Evolutionary conservation across 2,888 invertebrate species (phyloP).

Genomic region (Tenthredo distinguenda): DNA sequence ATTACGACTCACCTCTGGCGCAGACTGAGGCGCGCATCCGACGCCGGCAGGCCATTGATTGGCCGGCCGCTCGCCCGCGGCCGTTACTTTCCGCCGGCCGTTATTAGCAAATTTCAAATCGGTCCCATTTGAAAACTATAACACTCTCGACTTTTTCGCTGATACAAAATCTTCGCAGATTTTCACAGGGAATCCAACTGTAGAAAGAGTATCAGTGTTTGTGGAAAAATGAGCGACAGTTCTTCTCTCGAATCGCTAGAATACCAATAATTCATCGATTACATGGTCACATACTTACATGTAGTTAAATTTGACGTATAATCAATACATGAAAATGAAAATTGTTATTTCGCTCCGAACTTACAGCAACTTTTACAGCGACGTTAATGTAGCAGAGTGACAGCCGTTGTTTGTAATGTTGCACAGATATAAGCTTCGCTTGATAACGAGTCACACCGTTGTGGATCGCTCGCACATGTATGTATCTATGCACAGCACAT

Average conservation of each 20-base stretch:
- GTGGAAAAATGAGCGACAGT: neutral
- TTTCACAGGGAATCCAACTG: neutral
- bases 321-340: neutral
- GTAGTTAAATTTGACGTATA: neutral
- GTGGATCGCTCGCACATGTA: neutral
- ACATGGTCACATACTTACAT: neutral
- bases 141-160: neutral
- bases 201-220: neutral
- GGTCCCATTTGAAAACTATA: constrained; percentile 6
- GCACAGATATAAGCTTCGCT: neutral
- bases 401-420: neutral
- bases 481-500: neutral
- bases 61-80: neutral
- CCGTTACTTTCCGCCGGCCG: neutral
- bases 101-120: neutral
- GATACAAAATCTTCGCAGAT: neutral
- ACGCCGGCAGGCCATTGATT: neutral
- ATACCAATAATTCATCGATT: neutral
- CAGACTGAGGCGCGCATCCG: neutral
- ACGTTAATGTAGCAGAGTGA: neutral
- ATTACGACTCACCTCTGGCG: neutral
- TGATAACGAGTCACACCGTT: neutral
- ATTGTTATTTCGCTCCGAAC: neutral
- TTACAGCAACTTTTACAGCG: neutral
- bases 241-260: neutral